These are phyloP conservation scores for Mesitornis unicolor DNA, from an alignment of 2,113 vertebrate species.

Conservation along the genomic window DNA sequence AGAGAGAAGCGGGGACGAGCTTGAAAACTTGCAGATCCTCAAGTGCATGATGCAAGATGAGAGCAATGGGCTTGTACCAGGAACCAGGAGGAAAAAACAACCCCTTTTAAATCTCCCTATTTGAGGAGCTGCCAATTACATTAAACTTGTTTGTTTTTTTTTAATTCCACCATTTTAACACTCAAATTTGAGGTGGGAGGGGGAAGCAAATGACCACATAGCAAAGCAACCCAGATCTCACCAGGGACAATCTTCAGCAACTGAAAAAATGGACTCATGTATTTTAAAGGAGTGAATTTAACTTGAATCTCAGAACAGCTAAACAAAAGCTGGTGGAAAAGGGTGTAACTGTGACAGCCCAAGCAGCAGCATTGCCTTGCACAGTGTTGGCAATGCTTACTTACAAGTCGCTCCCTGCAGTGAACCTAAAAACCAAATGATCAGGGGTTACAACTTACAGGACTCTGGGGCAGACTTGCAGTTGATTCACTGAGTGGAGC, in stretches of 20 bases:
- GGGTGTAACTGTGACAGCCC: background rate
- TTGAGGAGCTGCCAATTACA: background rate
- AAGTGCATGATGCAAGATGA: background rate
- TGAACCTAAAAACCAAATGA: background rate
- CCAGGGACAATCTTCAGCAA: background rate
- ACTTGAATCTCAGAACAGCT: background rate
- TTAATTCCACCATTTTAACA: background rate
- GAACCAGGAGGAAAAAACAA: background rate
- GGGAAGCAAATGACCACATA: background rate
- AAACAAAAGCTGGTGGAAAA: background rate
- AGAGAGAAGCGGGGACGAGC: background rate
- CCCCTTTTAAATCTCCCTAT: background rate
- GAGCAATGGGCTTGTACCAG: background rate
- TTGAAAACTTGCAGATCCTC: constrained; percentile 12
- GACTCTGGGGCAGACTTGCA: background rate
- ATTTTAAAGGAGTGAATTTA: background rate
- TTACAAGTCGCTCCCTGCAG: background rate
- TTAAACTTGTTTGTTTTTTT: background rate
- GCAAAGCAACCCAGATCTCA: background rate
- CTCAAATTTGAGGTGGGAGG: background rate
- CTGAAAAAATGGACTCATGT: background rate
- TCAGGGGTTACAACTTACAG: background rate
- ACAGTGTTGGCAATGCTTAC: background rate
- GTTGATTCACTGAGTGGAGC: background rate
- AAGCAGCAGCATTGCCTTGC: background rate